These are phyloP conservation scores for Centropyge bicolor DNA, from an alignment of 2,797 vertebrate species.

Conservation along the genomic window DNA sequence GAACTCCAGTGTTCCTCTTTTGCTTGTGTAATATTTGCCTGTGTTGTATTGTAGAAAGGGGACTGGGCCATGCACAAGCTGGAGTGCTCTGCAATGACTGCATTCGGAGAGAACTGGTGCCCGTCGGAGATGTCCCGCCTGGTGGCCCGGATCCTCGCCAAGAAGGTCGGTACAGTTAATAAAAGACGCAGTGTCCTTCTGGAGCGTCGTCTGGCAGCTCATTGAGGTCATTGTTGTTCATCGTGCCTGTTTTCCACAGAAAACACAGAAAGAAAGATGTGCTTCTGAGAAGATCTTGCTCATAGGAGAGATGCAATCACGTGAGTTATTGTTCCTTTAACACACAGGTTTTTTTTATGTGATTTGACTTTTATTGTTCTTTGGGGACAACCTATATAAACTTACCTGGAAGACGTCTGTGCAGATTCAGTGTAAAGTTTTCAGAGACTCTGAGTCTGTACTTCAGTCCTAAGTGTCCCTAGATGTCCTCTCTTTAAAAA, in stretches of 20 bases:
- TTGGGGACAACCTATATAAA: neutral
- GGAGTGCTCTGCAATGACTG: conserved; percentile 93
- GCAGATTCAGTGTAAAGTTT: neutral
- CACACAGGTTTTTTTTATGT: neutral
- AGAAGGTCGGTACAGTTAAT: conserved; percentile 86
- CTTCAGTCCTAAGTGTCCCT: conserved; percentile 13
- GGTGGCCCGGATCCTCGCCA: conserved; percentile 92
- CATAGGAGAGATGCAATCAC: conserved; percentile 82
- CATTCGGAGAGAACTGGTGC: conserved; percentile 92
- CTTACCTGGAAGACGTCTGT: neutral
- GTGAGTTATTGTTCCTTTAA: conserved; percentile 70
- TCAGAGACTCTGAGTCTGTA: conserved; percentile 3
- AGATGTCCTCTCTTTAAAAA: conserved; percentile 44
- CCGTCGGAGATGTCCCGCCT: conserved; percentile 93
- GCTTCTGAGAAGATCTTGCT: conserved; percentile 81
- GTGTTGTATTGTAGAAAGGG: conserved; percentile 85
- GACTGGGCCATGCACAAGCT: conserved; percentile 98
- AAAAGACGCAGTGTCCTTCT: neutral
- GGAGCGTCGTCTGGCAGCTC: neutral
- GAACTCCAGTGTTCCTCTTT: neutral
- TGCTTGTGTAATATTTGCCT: neutral
- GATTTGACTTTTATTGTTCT: neutral
- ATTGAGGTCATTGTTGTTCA: neutral
- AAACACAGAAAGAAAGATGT: conserved; percentile 77
- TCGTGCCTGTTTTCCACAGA: conserved; percentile 64